Evolutionary conservation across 2,888 invertebrate species (phyloP), one percentile per base, ranked within the genome.

Genomic region (Belgica antarctica): DNA sequence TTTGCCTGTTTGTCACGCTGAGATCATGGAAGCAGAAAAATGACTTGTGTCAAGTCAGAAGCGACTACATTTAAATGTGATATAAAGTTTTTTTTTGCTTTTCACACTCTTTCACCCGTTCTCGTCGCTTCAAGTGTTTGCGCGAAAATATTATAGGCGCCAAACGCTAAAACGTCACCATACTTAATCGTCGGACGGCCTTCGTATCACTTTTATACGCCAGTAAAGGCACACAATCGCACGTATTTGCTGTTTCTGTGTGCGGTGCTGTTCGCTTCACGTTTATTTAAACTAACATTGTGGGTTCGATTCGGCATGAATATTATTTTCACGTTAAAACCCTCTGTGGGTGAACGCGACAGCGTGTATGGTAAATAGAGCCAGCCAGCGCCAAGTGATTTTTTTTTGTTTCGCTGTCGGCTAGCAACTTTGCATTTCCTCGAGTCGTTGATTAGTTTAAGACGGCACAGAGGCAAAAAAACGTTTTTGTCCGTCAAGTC

Each of bases 101-200:
- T n/a, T n/a, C n/a, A n/a, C 34, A 12, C 34, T 34, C 34, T 8
- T 34, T 12, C 34, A 34, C 34, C 34, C 34, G 34, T 34, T 34
- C n/a, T n/a, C n/a, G 34, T 34, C 7, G 47, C 46, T 57, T 68
- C 22, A 68, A 68, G 68, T 68, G 31, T 68, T 68, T 57, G 31
- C 63, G 63, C 63, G 34, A 65, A 62, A 68, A 57, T 68, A 68
- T 27, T 52, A 28, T 34, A 57, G 68, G 65, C 65, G 65, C 65
- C 65, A 66, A 46, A 46, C 57, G 57, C 31, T 28, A 34, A 47
- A 68, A 34, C 68, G 68, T 68, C 68, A 68, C 57, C 68, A 68
- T 47, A 47, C 68, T 68, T 68, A 68, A 68, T 68, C 68, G 52
- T 68, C 31, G 31, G 25, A 31, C 57, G 68, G 68, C 68, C 68